phyloP scores from a whole-genome alignment of 1,140 invertebrate species.

The Megathymus violae region DNA sequence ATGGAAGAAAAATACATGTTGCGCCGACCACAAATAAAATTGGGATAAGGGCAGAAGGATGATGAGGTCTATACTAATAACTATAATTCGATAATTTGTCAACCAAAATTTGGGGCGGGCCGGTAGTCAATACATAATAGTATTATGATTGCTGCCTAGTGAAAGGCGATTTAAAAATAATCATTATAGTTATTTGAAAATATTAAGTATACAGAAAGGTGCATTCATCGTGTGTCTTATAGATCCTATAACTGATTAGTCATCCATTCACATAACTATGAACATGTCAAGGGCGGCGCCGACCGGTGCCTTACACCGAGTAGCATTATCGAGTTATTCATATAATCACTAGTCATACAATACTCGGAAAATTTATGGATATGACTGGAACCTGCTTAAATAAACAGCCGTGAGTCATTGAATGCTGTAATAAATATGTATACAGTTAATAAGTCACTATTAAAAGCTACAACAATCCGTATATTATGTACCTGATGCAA shows the following conservation, averaged over 20 bases:
- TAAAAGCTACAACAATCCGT: slow-evolving; percentile 30
- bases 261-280: slow-evolving; percentile 42
- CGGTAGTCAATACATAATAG: too few relatives aligned
- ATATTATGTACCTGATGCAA: slow-evolving; percentile 28
- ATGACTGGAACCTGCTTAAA: slow-evolving; percentile 59
- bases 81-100: too few relatives aligned
- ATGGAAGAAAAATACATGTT: too few relatives aligned
- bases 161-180: too few relatives aligned
- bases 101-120: too few relatives aligned
- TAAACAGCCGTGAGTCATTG: slow-evolving; percentile 58
- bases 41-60: too few relatives aligned
- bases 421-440: slow-evolving; percentile 17
- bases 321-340: slow-evolving; percentile 22
- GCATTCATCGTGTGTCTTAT: too few relatives aligned
- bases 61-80: too few relatives aligned
- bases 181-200: too few relatives aligned
- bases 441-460: slow-evolving; percentile 20
- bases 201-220: too few relatives aligned
- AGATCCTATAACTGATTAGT: slow-evolving; percentile 20
- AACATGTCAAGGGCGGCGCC: slow-evolving; percentile 24
- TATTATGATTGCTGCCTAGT: too few relatives aligned
- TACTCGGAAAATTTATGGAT: slow-evolving; percentile 66
- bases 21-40: too few relatives aligned
- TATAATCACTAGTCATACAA: slow-evolving; percentile 48
- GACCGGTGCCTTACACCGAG: slow-evolving; percentile 22